Conservation (phyloP, 2,113 vertebrate species). For the Candoia aspera region DNA sequence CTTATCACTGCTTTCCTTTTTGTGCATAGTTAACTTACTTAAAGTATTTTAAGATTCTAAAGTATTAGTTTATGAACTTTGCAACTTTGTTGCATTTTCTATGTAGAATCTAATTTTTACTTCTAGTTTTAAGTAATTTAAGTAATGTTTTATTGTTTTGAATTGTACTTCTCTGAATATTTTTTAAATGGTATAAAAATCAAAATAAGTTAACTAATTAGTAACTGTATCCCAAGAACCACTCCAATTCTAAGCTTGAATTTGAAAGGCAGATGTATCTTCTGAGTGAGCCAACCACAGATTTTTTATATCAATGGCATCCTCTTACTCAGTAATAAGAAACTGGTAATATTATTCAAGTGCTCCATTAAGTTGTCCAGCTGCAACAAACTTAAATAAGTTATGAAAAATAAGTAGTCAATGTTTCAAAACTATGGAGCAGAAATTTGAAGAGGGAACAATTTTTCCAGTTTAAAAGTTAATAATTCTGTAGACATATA, state of each 20-base stretch:
- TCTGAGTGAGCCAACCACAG: slow-evolving; percentile 25
- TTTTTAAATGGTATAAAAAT: neutral
- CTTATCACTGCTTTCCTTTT: neutral
- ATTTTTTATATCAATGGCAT: slow-evolving; percentile 38
- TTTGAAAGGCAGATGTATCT: neutral
- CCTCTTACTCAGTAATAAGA: slow-evolving; percentile 31
- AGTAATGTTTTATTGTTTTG: neutral
- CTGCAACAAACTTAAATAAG: slow-evolving; percentile 55
- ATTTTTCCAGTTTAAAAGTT: slow-evolving; percentile 50
- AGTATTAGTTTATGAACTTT: neutral
- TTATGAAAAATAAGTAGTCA: slow-evolving; percentile 45
- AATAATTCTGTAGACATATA: slow-evolving; percentile 42
- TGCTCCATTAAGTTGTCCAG: slow-evolving; percentile 40
- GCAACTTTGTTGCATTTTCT: neutral
- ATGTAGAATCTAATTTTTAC: neutral
- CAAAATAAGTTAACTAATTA: neutral
- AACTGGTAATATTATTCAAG: slow-evolving; percentile 38
- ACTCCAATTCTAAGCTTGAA: neutral
- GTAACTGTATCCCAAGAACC: neutral
- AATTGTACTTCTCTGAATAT: neutral
- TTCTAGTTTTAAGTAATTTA: neutral
- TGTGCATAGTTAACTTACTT: neutral
- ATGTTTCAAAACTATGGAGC: slow-evolving; percentile 44
- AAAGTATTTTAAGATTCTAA: neutral
- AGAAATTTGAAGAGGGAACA: slow-evolving; percentile 16